Base-by-base conservation (phyloP, 2,113 vertebrate species). In the Ornithorhynchus anatinus region DNA sequence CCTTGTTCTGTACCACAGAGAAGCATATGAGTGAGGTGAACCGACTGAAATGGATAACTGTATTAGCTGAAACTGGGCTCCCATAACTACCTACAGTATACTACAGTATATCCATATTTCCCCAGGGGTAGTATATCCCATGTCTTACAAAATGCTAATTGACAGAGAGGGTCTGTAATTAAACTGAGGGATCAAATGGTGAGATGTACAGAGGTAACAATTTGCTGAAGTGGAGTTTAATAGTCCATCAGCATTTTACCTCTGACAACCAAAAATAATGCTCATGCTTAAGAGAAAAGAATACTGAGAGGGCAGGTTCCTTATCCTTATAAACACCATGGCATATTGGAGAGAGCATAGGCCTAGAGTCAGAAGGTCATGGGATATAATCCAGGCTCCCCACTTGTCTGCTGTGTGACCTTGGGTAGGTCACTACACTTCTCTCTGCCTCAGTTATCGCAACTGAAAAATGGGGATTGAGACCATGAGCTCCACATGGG, bases 31-130 rank as follows among this genome's bases (percentile, higher is more conserved):
- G 48, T 50, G 59, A 59, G 29, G 8, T 5, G 13, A 37, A 44
- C 52, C 60, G 59, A 83, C 47, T 60, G 52, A 70, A 79, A 58
- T 36, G n/a, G 81, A 78, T 67, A 72, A 38, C 23, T 17, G 15
- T 27, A 65, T 64, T 45, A 25, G 40, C 31, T 27, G 7, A 59
- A 39, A 15, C 23, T 37, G 52, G 43, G 32, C 48, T 50, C 35
- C 33, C n/a, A n/a, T 11, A 17, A 5, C 59, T 36, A 16, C 35
- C 38, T 40, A 32, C 33, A 39, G 63, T 10, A 12, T 3, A 35
- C 38, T 40, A 32, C 33, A 39, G 63, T 10, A 12, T 3, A 35
- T 19, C 45, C 25, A 43, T 80, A 75, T 61, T 62, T 67, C n/a
- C 45, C 48, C 37, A 0, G 4, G 13, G 17, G 19, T 14, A 17